Conservation (phyloP, 2,113 vertebrate species). For the Ornithorhynchus anatinus region DNA sequence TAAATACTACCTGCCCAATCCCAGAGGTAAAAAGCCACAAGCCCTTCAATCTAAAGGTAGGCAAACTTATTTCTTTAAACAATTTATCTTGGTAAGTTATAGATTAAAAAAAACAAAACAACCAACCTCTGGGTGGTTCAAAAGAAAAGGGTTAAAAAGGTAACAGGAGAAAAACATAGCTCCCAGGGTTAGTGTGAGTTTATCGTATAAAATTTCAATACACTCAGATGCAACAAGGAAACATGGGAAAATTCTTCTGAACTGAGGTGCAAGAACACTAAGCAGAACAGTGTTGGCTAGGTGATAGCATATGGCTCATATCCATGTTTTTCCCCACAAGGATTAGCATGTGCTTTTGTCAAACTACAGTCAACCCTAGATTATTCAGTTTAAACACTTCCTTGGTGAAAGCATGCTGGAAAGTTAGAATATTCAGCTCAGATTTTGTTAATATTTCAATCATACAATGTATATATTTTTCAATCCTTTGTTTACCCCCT, state of each 20-base stretch:
- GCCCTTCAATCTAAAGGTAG: too few relatives aligned
- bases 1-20: too few relatives aligned
- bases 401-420: neutral
- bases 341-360: neutral
- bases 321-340: neutral
- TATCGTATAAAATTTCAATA: too few relatives aligned
- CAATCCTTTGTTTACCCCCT: neutral
- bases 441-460: neutral
- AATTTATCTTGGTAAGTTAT: too few relatives aligned
- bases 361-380: neutral
- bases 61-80: too few relatives aligned
- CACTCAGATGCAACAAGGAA: too few relatives aligned
- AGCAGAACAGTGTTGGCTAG: conserved; percentile 17
- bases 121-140: too few relatives aligned
- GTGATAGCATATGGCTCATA: neutral
- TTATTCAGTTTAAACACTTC: neutral
- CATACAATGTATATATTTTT: neutral
- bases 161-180: too few relatives aligned
- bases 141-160: too few relatives aligned
- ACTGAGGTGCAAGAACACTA: conserved; percentile 21
- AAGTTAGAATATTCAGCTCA: neutral
- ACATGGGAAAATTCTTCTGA: conserved; percentile 17
- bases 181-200: too few relatives aligned
- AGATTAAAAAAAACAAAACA: too few relatives aligned
- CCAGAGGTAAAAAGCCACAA: too few relatives aligned